Percentiles rank a stretch among this genome's conserved stretches.
Conservation (phyloP, 2,888 invertebrate genomes). For the Parnassius glacialis region DNA sequence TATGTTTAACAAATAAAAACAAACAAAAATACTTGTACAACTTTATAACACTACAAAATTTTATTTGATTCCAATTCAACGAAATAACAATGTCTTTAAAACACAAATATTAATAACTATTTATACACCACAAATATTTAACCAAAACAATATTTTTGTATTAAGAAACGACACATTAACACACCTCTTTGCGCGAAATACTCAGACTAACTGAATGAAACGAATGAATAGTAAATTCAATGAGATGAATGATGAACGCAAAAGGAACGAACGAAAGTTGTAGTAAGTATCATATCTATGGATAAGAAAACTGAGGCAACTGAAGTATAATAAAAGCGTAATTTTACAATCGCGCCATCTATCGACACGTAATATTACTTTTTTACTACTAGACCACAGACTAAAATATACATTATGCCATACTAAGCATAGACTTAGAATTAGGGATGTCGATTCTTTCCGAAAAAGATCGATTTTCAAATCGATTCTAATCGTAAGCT, state of each 20-base stretch:
- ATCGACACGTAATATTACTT: too few relatives aligned
- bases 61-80: not conserved
- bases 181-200: constrained; percentile 37
- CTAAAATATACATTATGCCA: too few relatives aligned
- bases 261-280: constrained; percentile 27
- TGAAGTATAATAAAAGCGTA: too few relatives aligned
- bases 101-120: constrained; percentile 27
- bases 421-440: too few relatives aligned
- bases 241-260: constrained; percentile 30
- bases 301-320: too few relatives aligned
- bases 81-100: not conserved
- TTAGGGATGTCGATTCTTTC: too few relatives aligned
- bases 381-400: too few relatives aligned
- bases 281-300: constrained; percentile 23
- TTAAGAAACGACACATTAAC: constrained; percentile 23
- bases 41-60: constrained; percentile 16
- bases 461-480: too few relatives aligned
- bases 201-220: constrained; percentile 44
- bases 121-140: not conserved
- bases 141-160: constrained; percentile 22
- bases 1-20: constrained; percentile 56
- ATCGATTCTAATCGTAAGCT: too few relatives aligned
- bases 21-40: constrained; percentile 29
- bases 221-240: constrained; percentile 42
- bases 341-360: too few relatives aligned